phyloP scores from a whole-genome alignment of 1,140 invertebrate genomes.

The Sitophilus oryzae region DNA sequence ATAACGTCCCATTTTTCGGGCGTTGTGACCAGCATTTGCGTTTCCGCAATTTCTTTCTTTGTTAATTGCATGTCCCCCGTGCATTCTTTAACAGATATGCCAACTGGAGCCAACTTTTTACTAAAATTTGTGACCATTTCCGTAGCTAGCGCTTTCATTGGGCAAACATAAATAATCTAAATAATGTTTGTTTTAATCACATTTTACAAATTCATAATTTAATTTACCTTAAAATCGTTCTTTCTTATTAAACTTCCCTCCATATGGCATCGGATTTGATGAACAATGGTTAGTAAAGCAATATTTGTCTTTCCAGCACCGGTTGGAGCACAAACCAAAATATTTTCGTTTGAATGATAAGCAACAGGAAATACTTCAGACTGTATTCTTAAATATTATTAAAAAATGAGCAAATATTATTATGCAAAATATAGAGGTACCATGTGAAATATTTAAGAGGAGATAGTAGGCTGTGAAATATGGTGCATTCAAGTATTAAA shows the following conservation, averaged over 20 bases:
- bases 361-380: slow-evolving; percentile 92
- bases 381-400: slow-evolving; percentile 62
- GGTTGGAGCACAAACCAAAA: slow-evolving; percentile 93
- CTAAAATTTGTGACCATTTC: slow-evolving; percentile 97
- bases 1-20: slow-evolving; percentile 99
- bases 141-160: slow-evolving; percentile 98
- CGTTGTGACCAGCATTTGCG: slow-evolving; percentile 97
- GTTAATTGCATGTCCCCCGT: slow-evolving; percentile 98
- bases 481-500: too few species aligned
- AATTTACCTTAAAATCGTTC: slow-evolving; percentile 84
- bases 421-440: too few species aligned
- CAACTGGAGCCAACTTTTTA: slow-evolving; percentile 67
- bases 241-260: slow-evolving; percentile 73
- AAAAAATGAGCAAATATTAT: background rate
- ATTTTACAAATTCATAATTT: background rate
- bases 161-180: slow-evolving; percentile 95
- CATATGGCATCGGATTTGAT: slow-evolving; percentile 83
- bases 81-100: slow-evolving; percentile 82
- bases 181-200: slow-evolving; percentile 1
- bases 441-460: background rate
- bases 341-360: slow-evolving; percentile 94
- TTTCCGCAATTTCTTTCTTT: slow-evolving; percentile 89
- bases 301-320: slow-evolving; percentile 99
- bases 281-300: slow-evolving; percentile 86
- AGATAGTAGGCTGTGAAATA: too few species aligned